These are phyloP conservation scores for Cephus nigrinus DNA, from an alignment of 2,888 invertebrate species.

Conservation along the genomic window DNA sequence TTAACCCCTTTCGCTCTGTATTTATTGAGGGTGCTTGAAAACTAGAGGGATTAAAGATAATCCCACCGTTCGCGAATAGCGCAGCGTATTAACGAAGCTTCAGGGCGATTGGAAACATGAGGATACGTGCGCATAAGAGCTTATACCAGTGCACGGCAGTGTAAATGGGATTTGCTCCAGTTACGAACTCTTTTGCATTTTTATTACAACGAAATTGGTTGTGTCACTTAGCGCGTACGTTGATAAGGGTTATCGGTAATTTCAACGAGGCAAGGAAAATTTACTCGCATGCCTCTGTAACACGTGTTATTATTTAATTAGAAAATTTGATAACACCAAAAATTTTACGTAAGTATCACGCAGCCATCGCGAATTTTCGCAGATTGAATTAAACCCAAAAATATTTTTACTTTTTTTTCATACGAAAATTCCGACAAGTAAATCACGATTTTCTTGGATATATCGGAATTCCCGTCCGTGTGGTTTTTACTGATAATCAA, in stretches of 20 bases:
- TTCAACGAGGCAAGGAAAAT: too few species aligned
- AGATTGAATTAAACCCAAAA: too few species aligned
- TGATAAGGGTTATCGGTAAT: not conserved
- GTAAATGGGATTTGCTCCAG: too few species aligned
- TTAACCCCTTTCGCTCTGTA: too few species aligned
- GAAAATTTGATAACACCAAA: too few species aligned
- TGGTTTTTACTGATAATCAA: constrained; percentile 18
- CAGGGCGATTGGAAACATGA: not conserved
- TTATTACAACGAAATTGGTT: constrained; percentile 18
- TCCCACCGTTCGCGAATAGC: not conserved
- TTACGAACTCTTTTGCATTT: constrained; percentile 14
- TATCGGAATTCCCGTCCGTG: not conserved
- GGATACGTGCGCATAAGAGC: constrained; percentile 2
- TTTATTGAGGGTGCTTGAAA: too few species aligned
- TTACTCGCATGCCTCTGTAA: too few species aligned
- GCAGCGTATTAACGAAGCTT: constrained; percentile 4
- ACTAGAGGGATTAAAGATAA: not conserved
- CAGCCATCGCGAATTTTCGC: too few species aligned
- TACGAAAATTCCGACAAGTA: too few species aligned
- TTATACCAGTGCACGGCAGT: constrained; percentile 1
- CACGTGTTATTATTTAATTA: too few species aligned
- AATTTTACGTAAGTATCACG: too few species aligned
- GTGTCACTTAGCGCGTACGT: constrained; percentile 1
- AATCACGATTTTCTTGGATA: not conserved
- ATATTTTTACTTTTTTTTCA: too few species aligned